Conservation (phyloP, 2,113 vertebrate genomes). For the Oxyruncus cristatus region DNA sequence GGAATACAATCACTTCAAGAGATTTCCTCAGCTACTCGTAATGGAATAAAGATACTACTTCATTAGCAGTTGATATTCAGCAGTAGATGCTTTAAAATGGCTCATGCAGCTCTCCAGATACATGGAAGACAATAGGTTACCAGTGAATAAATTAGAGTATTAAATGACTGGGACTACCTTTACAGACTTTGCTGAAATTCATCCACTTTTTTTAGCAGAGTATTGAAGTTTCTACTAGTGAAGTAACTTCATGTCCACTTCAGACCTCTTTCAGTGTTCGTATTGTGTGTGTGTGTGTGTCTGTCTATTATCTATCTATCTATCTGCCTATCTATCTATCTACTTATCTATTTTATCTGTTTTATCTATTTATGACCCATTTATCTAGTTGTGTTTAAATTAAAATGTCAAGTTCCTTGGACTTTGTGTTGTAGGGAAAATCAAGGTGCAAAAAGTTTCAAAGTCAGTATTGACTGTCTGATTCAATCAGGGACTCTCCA, state of each 20-base stretch:
- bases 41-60: not conserved
- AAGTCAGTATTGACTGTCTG: not conserved
- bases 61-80: not conserved
- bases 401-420: not conserved
- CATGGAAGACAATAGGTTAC: not conserved
- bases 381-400: not conserved
- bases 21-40: not conserved
- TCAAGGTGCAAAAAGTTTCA: not conserved
- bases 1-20: not conserved
- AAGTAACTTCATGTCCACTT: not conserved
- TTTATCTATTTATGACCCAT: not conserved
- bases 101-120: not conserved
- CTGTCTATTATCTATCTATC: not conserved
- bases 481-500: not conserved
- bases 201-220: not conserved
- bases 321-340: too few relatives aligned
- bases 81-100: not conserved
- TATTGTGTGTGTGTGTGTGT: not conserved
- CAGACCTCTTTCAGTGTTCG: not conserved
- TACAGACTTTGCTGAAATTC: not conserved
- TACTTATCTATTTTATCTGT: too few relatives aligned
- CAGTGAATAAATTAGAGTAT: not conserved
- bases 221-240: not conserved
- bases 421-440: not conserved
- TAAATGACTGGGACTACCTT: not conserved